phyloP scores from a whole-genome alignment of 2,113 vertebrate genomes.

The Prunella fulvescens region DNA sequence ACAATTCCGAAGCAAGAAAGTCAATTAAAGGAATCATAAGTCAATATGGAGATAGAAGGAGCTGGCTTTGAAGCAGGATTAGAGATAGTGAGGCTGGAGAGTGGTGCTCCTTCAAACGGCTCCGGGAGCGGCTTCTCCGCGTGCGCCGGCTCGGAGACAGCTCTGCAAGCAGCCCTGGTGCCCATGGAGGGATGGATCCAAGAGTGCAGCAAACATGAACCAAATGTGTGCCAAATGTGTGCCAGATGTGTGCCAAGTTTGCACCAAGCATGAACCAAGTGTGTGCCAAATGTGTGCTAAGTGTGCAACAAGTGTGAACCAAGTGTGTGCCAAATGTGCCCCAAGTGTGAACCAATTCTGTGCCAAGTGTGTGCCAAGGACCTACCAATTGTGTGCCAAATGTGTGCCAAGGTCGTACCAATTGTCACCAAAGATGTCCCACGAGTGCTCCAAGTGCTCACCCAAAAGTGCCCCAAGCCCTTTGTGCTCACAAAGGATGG shows the following conservation, averaged over 20 bases:
- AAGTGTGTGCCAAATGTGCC: rapidly evolving
- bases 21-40: slow-evolving; percentile 39
- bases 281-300: neutral
- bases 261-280: neutral
- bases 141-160: rapidly evolving
- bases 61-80: slow-evolving; percentile 24
- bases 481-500: rapidly evolving
- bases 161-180: rapidly evolving
- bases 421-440: rapidly evolving
- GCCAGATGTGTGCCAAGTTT: too few relatives aligned
- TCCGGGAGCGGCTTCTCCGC: rapidly evolving
- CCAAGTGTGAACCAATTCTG: rapidly evolving
- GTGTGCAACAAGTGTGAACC: rapidly evolving
- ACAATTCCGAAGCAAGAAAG: slow-evolving; percentile 54
- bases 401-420: rapidly evolving
- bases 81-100: neutral
- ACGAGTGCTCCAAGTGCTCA: rapidly evolving
- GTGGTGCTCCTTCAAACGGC: neutral
- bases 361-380: rapidly evolving
- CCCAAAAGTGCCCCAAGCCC: rapidly evolving
- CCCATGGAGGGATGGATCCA: rapidly evolving
- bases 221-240: rapidly evolving
- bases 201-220: rapidly evolving
- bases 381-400: neutral
- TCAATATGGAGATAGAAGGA: slow-evolving; percentile 48